Evolutionary conservation across 2,797 vertebrate genomes (phyloP).

Genomic region (Malurus splendens): DNA sequence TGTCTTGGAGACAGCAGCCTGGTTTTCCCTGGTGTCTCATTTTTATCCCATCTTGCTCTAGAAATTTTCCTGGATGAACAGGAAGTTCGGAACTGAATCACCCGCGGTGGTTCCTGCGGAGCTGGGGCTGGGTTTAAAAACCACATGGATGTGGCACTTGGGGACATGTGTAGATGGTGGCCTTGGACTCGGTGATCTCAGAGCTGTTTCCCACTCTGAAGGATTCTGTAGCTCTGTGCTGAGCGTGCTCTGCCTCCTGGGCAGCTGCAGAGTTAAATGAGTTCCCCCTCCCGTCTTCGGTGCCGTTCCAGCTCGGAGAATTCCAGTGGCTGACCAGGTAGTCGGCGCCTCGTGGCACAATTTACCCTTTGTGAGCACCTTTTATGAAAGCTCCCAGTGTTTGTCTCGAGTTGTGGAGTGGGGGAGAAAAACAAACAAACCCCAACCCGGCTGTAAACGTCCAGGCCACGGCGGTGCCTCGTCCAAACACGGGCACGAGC

Average conservation of each 20-base stretch:
- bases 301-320: constrained; percentile 30
- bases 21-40: neutral
- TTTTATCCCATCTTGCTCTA: neutral
- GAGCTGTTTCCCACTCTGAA: neutral
- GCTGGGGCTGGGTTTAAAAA: neutral
- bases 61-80: neutral
- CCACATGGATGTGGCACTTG: rapidly evolving
- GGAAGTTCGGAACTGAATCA: neutral
- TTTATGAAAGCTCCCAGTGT: constrained; percentile 61
- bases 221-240: neutral
- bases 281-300: neutral
- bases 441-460: neutral
- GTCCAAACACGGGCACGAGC: constrained; percentile 59
- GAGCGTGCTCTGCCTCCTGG: neutral
- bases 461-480: constrained; percentile 35
- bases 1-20: neutral
- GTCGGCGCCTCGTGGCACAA: constrained; percentile 39
- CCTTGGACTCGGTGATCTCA: neutral
- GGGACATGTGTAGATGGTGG: neutral
- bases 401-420: neutral
- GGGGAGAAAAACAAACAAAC: rapidly evolving
- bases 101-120: rapidly evolving
- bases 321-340: constrained; percentile 41
- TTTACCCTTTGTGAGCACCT: constrained; percentile 54
- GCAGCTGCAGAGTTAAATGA: neutral